These are phyloP conservation scores for Tridacna gigas DNA, from an alignment of 2,888 invertebrate genomes.

Conservation along the genomic window DNA sequence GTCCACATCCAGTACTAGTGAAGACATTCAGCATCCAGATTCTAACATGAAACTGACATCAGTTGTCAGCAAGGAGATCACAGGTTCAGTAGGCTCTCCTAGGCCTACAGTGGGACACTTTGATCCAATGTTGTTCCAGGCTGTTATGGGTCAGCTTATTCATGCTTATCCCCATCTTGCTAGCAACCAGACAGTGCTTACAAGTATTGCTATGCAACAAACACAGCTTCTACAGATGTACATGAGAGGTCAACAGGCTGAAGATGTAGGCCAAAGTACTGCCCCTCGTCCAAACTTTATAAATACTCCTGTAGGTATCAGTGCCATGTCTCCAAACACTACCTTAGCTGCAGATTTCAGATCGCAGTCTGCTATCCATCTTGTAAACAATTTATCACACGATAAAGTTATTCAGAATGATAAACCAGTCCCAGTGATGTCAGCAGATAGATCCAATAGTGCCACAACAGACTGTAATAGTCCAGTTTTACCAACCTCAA, in stretches of 20 bases:
- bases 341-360: too few species aligned
- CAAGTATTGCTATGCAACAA: constrained; percentile 66
- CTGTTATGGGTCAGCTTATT: constrained; percentile 65
- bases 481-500: neutral
- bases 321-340: too few species aligned
- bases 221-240: constrained; percentile 69
- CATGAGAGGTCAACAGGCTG: constrained; percentile 30
- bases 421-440: too few species aligned
- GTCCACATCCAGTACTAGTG: too few species aligned
- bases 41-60: too few species aligned
- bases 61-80: too few species aligned
- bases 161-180: constrained; percentile 69
- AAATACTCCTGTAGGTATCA: neutral
- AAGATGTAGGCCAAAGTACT: neutral
- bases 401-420: too few species aligned
- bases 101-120: neutral
- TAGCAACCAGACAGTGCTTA: constrained; percentile 63
- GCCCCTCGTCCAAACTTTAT: neutral
- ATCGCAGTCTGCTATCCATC: too few species aligned
- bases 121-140: constrained; percentile 42
- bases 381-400: too few species aligned
- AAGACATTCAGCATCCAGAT: too few species aligned
- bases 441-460: neutral
- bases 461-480: neutral
- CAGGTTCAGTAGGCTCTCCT: too few species aligned